Base-by-base conservation (phyloP, 1,140 invertebrate species). In the Sinella curviseta region DNA sequence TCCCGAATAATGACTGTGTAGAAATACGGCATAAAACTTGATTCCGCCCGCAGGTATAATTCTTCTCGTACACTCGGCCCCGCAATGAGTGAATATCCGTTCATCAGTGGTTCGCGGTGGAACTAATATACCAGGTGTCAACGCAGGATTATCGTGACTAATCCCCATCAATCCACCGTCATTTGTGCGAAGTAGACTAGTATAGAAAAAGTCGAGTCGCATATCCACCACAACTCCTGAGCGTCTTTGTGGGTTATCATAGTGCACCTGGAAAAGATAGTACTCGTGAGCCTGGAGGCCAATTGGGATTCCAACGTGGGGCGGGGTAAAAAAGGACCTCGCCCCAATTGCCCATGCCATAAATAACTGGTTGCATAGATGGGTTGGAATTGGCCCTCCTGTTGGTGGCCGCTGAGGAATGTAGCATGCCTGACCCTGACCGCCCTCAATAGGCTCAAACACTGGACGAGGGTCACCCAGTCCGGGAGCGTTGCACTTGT, bases 131-230 rank as follows among this genome's bases (percentile, higher is more conserved):
- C 26, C 30, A 31, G 31, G 31, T 2, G 65, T 12, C 14, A 20
- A 4, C 8, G 26, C 65, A 8, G 65, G 65, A 31, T 2, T 33
- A 33, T 31, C 8, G 31, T 70, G 65, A 8, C 95, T 95, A 33
- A 92, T 91, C 1, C 93, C 92, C 4, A 96, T 88, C 35, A 95
- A 91, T 0, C 94, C 94, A 0, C 92, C 93, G 84, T 96, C 94
- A 83, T 94, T 90, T 1, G 89, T 81, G 67, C 92, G 87, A 78
- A 92, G 86, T 77, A 89, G 88, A 77, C 90, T 88, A 12, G 92
- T 92, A 86, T 92, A 91, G 84, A 90, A 89, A 78, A 93, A 86
- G 84, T 91, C 87, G 74, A 92, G 85, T 17, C 91, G 91, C 14
- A 91, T 92, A 84, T 88, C 90, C 86, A 92, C 91, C 82, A 86